phyloP scores from a whole-genome alignment of 2,888 invertebrate genomes.

The Eueremaeus valkanovi region DNA sequence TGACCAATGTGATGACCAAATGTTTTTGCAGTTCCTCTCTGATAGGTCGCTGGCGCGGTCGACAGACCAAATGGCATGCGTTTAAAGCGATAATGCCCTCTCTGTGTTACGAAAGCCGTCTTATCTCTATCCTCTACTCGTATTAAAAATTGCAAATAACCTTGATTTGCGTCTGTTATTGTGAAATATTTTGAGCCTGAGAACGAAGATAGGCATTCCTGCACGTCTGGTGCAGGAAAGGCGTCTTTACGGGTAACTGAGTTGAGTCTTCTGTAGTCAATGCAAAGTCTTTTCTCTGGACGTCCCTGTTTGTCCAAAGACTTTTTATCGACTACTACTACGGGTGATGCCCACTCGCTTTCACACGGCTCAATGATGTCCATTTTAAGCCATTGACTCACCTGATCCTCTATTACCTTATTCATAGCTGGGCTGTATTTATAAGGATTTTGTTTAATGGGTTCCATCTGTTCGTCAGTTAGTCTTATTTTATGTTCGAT shows the following conservation, averaged over 20 bases:
- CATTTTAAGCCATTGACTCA: background rate
- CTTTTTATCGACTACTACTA: constrained; percentile 34
- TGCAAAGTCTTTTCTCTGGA: background rate
- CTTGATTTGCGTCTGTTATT: background rate
- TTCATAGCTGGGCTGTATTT: background rate
- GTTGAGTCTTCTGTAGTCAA: constrained; percentile 31
- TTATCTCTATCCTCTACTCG: background rate
- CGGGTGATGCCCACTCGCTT: constrained; percentile 6
- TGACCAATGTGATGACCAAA: background rate
- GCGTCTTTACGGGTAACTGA: background rate
- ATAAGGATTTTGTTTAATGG: background rate
- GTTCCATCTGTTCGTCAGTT: background rate
- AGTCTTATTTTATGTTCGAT: background rate
- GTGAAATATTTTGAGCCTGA: background rate
- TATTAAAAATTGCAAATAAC: constrained; percentile 33
- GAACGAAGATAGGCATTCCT: background rate
- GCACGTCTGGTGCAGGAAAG: constrained; percentile 18
- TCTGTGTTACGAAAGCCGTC: constrained; percentile 33
- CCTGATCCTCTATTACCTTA: background rate
- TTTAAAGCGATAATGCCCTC: background rate
- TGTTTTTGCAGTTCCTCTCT: constrained; percentile 9
- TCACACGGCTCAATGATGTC: background rate
- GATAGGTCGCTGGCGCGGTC: constrained; percentile 7
- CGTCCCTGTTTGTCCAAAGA: background rate
- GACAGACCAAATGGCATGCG: constrained; percentile 30